Conservation (phyloP, 2,113 vertebrate species). For the Morone chrysops region DNA sequence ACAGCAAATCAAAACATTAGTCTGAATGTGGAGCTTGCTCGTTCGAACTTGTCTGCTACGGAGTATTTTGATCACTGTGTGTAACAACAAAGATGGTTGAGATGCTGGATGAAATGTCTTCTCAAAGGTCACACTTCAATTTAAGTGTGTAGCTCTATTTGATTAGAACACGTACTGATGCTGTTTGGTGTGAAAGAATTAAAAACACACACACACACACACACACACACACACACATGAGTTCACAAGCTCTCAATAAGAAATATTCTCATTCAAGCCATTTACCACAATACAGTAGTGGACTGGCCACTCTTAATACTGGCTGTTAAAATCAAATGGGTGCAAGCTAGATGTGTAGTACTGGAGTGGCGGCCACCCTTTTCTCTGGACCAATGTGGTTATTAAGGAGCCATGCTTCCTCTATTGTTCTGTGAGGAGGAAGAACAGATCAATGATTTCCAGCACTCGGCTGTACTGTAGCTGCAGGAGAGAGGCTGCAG, state of each 20-base stretch:
- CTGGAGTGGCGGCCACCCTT: neutral
- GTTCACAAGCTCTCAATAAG: slow-evolving; percentile 30
- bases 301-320: neutral
- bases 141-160: slow-evolving; percentile 1
- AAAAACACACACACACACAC: neutral
- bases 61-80: slow-evolving; percentile 61
- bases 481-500: slow-evolving; percentile 80
- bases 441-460: slow-evolving; percentile 82
- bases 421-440: slow-evolving; percentile 76
- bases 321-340: slow-evolving; percentile 2
- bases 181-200: slow-evolving; percentile 7
- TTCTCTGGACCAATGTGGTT: slow-evolving; percentile 53
- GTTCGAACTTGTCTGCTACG: slow-evolving; percentile 34
- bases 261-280: slow-evolving; percentile 28
- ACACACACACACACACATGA: too few relatives aligned
- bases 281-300: neutral
- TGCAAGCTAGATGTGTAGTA: neutral
- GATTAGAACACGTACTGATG: slow-evolving; percentile 29
- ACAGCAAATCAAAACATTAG: slow-evolving; percentile 74
- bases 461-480: slow-evolving; percentile 65
- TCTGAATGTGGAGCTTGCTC: slow-evolving; percentile 46
- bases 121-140: slow-evolving; percentile 32
- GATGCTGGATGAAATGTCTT: slow-evolving; percentile 36
- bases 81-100: slow-evolving; percentile 53
- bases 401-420: slow-evolving; percentile 64